Evolutionary conservation across 2,888 invertebrate species (phyloP).

Genomic region (Lepidochitona cinerea): DNA sequence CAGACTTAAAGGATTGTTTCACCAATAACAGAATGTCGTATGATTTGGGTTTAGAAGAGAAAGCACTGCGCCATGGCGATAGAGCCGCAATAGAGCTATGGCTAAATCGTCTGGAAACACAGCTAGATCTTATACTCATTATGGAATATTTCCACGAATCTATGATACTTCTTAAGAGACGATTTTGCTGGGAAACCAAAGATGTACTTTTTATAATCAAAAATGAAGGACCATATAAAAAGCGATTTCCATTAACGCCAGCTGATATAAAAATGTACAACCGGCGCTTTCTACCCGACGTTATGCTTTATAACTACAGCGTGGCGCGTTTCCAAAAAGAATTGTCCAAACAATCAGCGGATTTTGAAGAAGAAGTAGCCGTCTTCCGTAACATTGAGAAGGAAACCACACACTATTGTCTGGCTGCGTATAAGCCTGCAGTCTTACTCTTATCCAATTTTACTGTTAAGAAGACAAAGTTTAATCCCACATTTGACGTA

Average conservation of each 20-base stretch:
- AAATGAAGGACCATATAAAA: not conserved
- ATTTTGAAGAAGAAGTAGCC: not conserved
- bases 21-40: constrained; percentile 40
- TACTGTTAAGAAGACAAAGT: not conserved
- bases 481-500: not conserved
- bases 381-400: not conserved
- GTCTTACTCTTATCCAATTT: not conserved
- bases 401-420: not conserved
- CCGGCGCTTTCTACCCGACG: not conserved
- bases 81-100: not conserved
- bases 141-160: not conserved
- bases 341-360: not conserved
- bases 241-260: not conserved
- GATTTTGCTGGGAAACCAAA: not conserved
- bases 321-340: not conserved
- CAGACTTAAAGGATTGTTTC: constrained; percentile 23
- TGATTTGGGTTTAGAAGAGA: constrained; percentile 21
- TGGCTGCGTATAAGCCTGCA: not conserved
- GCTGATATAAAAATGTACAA: not conserved
- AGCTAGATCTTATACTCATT: not conserved
- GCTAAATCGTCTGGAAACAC: not conserved
- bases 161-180: not conserved
- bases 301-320: constrained; percentile 5
- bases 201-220: not conserved
- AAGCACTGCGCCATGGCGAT: not conserved